phyloP scores from a whole-genome alignment of 2,888 invertebrate species.

The Drosophila mettleri region DNA sequence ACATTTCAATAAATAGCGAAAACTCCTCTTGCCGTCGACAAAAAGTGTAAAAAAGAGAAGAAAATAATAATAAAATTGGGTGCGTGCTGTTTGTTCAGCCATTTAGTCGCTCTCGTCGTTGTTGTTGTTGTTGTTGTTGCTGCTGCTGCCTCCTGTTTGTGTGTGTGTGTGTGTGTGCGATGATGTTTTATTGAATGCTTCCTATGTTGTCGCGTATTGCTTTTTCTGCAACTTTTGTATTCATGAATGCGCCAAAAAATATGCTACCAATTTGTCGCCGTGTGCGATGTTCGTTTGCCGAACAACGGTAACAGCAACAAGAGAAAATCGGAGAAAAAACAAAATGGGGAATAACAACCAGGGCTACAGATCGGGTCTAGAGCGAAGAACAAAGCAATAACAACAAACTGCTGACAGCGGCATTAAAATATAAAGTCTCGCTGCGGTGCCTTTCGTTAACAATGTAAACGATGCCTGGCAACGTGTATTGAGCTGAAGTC shows the following conservation, averaged over 20 bases:
- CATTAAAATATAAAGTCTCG: conserved; percentile 78
- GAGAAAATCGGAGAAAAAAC: conserved; percentile 16
- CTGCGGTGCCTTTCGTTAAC: conserved; percentile 70
- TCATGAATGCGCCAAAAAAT: conserved; percentile 79
- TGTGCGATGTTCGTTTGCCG: conserved; percentile 64
- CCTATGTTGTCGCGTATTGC: conserved; percentile 66
- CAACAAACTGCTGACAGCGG: conserved; percentile 77
- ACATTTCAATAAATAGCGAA: conserved; percentile 76
- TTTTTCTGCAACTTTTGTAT: conserved; percentile 65
- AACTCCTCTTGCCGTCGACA: conserved; percentile 5
- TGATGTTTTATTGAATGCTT: conserved; percentile 80
- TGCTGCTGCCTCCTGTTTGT: not conserved
- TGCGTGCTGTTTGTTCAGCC: conserved; percentile 59
- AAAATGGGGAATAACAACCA: not conserved
- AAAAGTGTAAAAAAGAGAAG: conserved; percentile 12
- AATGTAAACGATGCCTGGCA: conserved; percentile 71
- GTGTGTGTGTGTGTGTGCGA: conserved; percentile 29
- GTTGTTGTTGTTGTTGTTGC: conserved; percentile 5
- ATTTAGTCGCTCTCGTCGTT: conserved; percentile 31
- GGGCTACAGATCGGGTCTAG: conserved; percentile 40
- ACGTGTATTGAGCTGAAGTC: conserved; percentile 68
- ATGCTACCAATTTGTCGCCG: conserved; percentile 80
- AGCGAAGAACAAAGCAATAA: conserved; percentile 72
- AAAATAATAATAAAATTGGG: conserved; percentile 55
- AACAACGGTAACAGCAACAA: conserved; percentile 20